These are phyloP conservation scores for Neelides sp. DNA, from an alignment of 1,140 invertebrate genomes.

Conservation along the genomic window DNA sequence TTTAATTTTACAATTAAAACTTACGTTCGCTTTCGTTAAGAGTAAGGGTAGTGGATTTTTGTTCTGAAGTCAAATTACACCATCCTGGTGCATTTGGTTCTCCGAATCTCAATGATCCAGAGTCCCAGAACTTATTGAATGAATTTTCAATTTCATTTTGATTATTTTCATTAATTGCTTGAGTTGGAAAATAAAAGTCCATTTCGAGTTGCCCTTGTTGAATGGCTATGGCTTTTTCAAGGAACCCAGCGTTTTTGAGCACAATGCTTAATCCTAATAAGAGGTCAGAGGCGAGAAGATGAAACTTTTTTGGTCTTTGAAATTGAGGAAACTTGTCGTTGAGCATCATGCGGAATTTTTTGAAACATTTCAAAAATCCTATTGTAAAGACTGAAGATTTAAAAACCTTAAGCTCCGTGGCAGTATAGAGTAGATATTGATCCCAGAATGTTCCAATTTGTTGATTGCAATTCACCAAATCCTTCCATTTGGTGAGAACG, in stretches of 20 bases:
- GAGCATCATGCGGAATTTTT: conserved; percentile 28
- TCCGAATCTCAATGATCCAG: conserved; percentile 24
- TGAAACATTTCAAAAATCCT: conserved; percentile 20
- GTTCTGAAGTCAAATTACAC: too few relatives aligned
- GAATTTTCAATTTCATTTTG: conserved; percentile 8
- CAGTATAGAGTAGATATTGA: conserved; percentile 15
- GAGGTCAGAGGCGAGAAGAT: conserved; percentile 18
- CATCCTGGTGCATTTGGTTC: conserved; percentile 22
- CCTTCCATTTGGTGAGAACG: conserved; percentile 26
- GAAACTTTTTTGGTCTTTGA: conserved; percentile 25
- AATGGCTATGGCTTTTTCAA: conserved; percentile 18
- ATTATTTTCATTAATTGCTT: conserved; percentile 11
- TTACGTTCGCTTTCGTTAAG: too few relatives aligned
- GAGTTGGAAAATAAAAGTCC: conserved; percentile 18
- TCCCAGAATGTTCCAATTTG: conserved; percentile 21
- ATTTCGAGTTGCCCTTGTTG: conserved; percentile 28
- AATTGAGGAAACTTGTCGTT: conserved; percentile 19
- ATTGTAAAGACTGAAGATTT: neutral
- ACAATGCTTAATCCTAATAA: conserved; percentile 10
- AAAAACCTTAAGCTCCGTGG: conserved; percentile 22
- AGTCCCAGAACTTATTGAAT: conserved; percentile 28
- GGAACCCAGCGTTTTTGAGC: conserved; percentile 18
- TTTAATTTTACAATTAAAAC: neutral
- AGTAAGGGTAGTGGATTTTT: too few relatives aligned
- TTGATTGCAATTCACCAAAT: conserved; percentile 18